Percentiles rank a stretch among this genome's conserved stretches.
phyloP scores from a whole-genome alignment of 2,797 vertebrate species.

The Poeciliopsis paucimaculata region DNA sequence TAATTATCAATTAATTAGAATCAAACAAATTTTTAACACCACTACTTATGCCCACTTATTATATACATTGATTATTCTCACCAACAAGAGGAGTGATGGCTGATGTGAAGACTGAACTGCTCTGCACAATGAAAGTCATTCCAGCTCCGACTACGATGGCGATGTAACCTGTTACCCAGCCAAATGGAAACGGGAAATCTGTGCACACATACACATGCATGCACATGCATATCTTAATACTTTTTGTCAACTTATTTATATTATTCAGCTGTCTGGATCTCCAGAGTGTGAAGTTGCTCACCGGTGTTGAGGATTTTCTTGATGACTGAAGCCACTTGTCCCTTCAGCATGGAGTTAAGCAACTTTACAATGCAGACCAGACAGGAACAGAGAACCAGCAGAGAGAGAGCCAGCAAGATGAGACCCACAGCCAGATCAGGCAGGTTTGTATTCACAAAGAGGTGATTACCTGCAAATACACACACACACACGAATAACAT shows the following conservation, averaged over 20 bases:
- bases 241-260: neutral
- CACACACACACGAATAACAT: neutral
- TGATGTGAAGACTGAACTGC: constrained; percentile 97
- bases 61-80: constrained; percentile 73
- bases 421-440: constrained; percentile 86
- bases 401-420: constrained; percentile 88
- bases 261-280: neutral
- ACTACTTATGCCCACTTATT: neutral
- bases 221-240: neutral
- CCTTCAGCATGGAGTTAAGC: constrained; percentile 92
- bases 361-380: constrained; percentile 92
- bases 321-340: constrained; percentile 90
- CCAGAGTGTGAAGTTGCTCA: constrained; percentile 46
- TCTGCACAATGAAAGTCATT: constrained; percentile 97
- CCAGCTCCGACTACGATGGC: constrained; percentile 92
- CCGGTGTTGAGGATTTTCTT: constrained; percentile 95
- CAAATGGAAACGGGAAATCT: constrained; percentile 96
- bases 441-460: constrained; percentile 83
- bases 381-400: constrained; percentile 89
- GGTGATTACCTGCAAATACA: constrained; percentile 82
- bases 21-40: neutral
- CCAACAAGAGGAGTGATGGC: constrained; percentile 96
- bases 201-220: constrained; percentile 21
- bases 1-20: constrained; percentile 6
- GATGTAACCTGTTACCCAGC: constrained; percentile 93